Conservation (phyloP, 2,888 invertebrate genomes). For the Tachystola acroxantha region DNA sequence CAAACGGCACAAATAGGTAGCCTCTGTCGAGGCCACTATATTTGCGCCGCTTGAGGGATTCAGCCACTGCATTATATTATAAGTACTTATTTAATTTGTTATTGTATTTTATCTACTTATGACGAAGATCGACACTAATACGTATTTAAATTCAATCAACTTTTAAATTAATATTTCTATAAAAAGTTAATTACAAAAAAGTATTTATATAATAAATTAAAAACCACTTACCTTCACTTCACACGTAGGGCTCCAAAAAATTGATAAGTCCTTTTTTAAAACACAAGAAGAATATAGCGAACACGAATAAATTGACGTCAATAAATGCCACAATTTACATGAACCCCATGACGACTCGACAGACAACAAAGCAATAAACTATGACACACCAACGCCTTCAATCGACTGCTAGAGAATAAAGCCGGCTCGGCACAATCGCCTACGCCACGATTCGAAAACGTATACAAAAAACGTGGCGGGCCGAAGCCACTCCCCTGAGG, state of each 20-base stretch:
- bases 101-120: too few relatives aligned
- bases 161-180: background rate
- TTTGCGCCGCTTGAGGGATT: too few relatives aligned
- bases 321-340: constrained; percentile 63
- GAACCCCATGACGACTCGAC: constrained; percentile 50
- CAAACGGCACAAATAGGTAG: too few relatives aligned
- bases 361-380: constrained; percentile 68
- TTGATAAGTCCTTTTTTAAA: constrained; percentile 46
- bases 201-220: constrained; percentile 9
- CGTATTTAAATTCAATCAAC: background rate
- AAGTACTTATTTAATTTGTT: too few relatives aligned
- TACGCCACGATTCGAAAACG: constrained; percentile 62
- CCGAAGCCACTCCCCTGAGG: constrained; percentile 63
- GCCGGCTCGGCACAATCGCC: constrained; percentile 54
- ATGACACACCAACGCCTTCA: constrained; percentile 73
- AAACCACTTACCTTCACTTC: constrained; percentile 37
- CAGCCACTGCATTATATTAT: too few relatives aligned
- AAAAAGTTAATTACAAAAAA: background rate
- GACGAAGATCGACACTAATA: too few relatives aligned
- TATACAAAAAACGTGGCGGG: constrained; percentile 63
- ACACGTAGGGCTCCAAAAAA: constrained; percentile 40
- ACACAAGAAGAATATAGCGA: constrained; percentile 46
- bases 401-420: constrained; percentile 74
- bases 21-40: too few relatives aligned
- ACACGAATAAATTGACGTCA: constrained; percentile 50